Conservation (phyloP, 2,797 vertebrate genomes). For the Botia kubotai region DNA sequence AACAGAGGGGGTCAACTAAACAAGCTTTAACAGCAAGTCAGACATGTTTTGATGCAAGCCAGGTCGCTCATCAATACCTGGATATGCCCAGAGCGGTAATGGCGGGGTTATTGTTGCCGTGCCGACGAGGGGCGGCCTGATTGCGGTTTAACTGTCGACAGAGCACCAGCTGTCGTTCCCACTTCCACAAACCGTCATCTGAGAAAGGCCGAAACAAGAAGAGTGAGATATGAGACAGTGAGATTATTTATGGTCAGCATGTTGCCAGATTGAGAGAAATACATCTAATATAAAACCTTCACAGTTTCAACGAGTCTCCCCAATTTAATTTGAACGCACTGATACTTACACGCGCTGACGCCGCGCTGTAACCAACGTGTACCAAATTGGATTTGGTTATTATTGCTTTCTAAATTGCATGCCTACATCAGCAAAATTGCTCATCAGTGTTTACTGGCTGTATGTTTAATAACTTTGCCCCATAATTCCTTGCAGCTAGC, state of each 20-base stretch:
- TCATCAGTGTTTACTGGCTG: constrained; percentile 98
- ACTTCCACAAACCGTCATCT: constrained; percentile 69
- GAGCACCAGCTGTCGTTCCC: constrained; percentile 84
- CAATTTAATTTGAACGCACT: constrained; percentile 95
- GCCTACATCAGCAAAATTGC: constrained; percentile 99
- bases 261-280: constrained; percentile 89
- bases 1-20: background rate
- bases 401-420: constrained; percentile 99
- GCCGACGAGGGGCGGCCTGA: constrained; percentile 73
- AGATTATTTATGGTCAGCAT: constrained; percentile 82
- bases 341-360: constrained; percentile 98
- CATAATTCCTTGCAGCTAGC: constrained; percentile 92
- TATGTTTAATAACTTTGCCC: constrained; percentile 97
- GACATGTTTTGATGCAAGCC: background rate
- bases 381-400: constrained; percentile 99
- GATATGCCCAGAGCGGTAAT: constrained; percentile 87
- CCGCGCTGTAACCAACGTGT: constrained; percentile 92
- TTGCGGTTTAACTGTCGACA: constrained; percentile 84
- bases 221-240: constrained; percentile 59
- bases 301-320: constrained; percentile 84
- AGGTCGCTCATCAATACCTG: constrained; percentile 77
- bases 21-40: background rate
- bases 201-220: constrained; percentile 48
- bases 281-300: constrained; percentile 88
- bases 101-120: constrained; percentile 76